A percentile compares a stretch with the other conserved stretches of the same genome.
These are phyloP conservation scores for Siphamia tubifer DNA, from an alignment of 2,113 vertebrate genomes.

Conservation along the genomic window DNA sequence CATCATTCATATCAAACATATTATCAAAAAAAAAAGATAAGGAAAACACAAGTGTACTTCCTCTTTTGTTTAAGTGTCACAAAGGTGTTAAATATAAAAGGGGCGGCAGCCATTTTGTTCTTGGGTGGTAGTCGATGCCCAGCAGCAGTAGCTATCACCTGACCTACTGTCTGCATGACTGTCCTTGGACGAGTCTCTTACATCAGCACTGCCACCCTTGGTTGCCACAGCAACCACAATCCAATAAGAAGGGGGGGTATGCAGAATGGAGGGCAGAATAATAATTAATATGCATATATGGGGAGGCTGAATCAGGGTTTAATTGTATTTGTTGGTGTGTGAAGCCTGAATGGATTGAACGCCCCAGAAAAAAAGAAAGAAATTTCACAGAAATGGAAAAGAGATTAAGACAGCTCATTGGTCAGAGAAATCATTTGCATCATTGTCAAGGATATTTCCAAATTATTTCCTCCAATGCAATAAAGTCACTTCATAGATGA, in stretches of 20 bases:
- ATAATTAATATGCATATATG: constrained; percentile 74
- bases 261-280: constrained; percentile 53
- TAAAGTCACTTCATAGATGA: constrained; percentile 39
- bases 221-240: constrained; percentile 73
- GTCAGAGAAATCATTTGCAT: constrained; percentile 53
- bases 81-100: background rate
- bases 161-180: constrained; percentile 52
- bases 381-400: constrained; percentile 7
- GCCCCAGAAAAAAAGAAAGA: background rate
- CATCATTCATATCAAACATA: constrained; percentile 16
- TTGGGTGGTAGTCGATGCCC: constrained; percentile 42
- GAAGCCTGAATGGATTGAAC: constrained; percentile 42
- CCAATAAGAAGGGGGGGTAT: constrained; percentile 30
- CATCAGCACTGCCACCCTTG: constrained; percentile 66
- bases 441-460: constrained; percentile 38
- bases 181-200: constrained; percentile 75
- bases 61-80: constrained; percentile 2
- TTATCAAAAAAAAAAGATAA: constrained; percentile 15
- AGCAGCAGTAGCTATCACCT: constrained; percentile 49
- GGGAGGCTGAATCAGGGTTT: constrained; percentile 54
- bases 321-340: constrained; percentile 61
- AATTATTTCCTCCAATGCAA: constrained; percentile 31
- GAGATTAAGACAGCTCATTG: constrained; percentile 40
- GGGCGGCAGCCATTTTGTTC: constrained; percentile 55
- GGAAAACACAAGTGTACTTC: constrained; percentile 13